Percentiles rank a stretch among this genome's conserved stretches.
Conservation (phyloP, 2,797 vertebrate species). For the Sarcophilus harrisii region DNA sequence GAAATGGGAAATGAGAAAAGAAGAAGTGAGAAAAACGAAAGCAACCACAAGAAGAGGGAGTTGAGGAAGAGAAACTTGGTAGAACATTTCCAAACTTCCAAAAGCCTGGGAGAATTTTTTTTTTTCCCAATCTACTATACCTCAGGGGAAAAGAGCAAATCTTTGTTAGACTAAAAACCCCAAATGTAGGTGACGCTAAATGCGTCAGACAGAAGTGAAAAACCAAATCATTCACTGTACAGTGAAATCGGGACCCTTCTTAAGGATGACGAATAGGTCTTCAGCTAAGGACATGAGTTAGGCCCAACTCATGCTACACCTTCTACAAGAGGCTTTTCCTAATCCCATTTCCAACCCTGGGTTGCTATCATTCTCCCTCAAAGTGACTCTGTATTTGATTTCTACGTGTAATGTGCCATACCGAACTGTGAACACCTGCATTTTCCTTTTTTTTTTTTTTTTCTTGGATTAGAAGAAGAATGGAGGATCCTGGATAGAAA, state of each 20-base stretch:
- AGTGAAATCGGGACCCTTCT: neutral
- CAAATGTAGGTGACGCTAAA: neutral
- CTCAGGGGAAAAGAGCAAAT: neutral
- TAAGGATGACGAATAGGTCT: neutral
- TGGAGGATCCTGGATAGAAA: neutral
- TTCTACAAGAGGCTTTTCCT: neutral
- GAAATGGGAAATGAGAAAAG: slow-evolving; percentile 12
- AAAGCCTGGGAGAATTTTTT: neutral
- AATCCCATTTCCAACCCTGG: neutral
- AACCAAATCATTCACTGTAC: neutral
- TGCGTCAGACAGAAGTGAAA: neutral
- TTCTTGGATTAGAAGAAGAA: neutral
- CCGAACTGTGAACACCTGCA: neutral
- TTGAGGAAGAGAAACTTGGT: slow-evolving; percentile 18
- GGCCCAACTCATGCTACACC: neutral
- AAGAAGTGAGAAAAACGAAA: neutral
- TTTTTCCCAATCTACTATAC: neutral
- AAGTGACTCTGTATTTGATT: neutral
- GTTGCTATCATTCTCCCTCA: neutral
- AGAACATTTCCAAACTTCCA: slow-evolving; percentile 16
- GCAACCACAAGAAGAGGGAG: slow-evolving; percentile 33
- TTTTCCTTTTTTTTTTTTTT: neutral
- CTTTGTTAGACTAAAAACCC: neutral
- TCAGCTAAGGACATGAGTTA: neutral
- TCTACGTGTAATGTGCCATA: neutral